Base-by-base conservation (phyloP, 2,797 vertebrate genomes). In the Gymnopithys bicolor region DNA sequence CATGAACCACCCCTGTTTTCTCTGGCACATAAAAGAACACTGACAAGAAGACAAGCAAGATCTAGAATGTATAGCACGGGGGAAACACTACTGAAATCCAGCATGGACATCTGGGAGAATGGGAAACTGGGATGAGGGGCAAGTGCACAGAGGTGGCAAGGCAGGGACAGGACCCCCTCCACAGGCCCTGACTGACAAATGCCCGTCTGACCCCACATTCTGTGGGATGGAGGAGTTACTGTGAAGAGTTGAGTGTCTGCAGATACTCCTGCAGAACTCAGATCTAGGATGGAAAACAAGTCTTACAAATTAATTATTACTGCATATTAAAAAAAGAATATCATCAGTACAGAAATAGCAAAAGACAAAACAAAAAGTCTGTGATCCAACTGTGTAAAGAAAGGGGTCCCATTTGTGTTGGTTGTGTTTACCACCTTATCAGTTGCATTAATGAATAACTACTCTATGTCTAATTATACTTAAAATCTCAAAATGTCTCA, bases 201-300 rank as follows among this genome's bases (percentile, higher is more conserved):
- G 1, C 1, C 2, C 1, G 0, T 25, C 39, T 60, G 46, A 66
- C 35, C 68, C 25, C 2, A 33, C 12, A 22, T 5, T 70, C 21
- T 80, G 3, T 1, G 7, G 43, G 5, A 84, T 28, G 17, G 59
- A 53, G 13, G 16, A 69, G 24, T 55, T 60, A 7, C 21, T 21
- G 13, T 8, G 21, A 82, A 52, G 24, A 78, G 28, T 30, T 56
- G 70, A 64, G 27, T 32, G 27, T 13, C 67, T 60, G 37, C 69
- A 74, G 7, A 23, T 1, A 37, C 8, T 55, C 51, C 78, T 87
- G 56, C 52, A 53, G 52, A 85, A 46, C 25, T 45, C 28, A 77
- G 32, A 76, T n/a, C n/a, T 7, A 73, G 32, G 8, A 48, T 23
- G 35, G 16, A 74, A 90, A 80, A 52, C 1, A 86, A n/a, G 2